Percentiles rank a stretch among this genome's conserved stretches.
These are phyloP conservation scores for Nebria salina DNA, from an alignment of 2,888 invertebrate species.

Conservation along the genomic window DNA sequence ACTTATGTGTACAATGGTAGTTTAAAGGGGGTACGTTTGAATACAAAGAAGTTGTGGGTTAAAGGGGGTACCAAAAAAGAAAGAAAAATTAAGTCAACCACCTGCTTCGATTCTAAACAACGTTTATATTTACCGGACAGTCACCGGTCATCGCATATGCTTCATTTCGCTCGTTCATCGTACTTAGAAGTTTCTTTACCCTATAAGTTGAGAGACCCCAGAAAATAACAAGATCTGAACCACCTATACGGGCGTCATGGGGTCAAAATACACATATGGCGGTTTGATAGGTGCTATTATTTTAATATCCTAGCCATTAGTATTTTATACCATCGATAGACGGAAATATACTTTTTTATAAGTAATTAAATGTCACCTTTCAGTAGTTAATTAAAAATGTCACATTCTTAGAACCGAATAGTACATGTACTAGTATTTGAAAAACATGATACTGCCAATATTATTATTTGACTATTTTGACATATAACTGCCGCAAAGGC, in stretches of 20 bases:
- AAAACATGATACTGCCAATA: too few relatives aligned
- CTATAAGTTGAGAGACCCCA: conserved; percentile 28
- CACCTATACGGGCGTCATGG: conserved; percentile 14
- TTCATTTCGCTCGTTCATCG: conserved; percentile 7
- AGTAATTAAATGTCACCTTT: too few relatives aligned
- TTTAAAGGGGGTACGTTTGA: conserved; percentile 7
- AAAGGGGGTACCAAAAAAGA: conserved; percentile 21
- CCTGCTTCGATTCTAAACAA: conserved; percentile 40
- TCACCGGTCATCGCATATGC: conserved; percentile 36
- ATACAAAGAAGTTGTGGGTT: conserved; percentile 10
- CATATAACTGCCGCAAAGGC: too few relatives aligned
- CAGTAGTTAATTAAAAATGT: too few relatives aligned
- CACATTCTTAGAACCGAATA: neutral
- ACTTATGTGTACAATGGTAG: conserved; percentile 7
- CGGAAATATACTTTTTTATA: too few relatives aligned
- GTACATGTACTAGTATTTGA: neutral
- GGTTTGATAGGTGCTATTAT: conserved; percentile 9
- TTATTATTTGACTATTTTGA: too few relatives aligned
- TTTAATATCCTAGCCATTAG: neutral
- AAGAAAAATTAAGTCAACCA: conserved; percentile 19
- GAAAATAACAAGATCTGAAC: conserved; percentile 18
- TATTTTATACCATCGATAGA: neutral
- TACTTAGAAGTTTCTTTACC: conserved; percentile 23
- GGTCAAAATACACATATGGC: conserved; percentile 25
- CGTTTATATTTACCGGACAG: conserved; percentile 29